Base-by-base conservation (phyloP, 1,140 invertebrate genomes). In the Mizuhopecten yessoensis region DNA sequence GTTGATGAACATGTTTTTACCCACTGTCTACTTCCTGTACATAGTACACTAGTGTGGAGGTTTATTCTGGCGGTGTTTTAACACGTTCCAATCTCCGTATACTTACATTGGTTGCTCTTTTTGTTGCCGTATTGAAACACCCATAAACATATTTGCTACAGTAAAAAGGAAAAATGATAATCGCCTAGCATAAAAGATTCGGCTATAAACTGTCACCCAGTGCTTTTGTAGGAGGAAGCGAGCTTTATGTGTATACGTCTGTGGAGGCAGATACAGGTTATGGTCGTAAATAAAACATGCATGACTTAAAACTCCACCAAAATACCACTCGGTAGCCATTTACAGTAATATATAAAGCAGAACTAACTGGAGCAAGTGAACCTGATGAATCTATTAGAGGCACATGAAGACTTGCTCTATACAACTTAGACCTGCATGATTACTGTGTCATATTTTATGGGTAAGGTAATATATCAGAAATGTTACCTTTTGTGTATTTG, bases 241-340 rank as follows among this genome's bases (percentile, higher is more conserved):
- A 17, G n/a, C 57, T 75, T 75, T 75, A 75, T 75, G 57, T 75
- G 57, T 75, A 29, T 75, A 75, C 29, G 57, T n/a, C 57, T 75
- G 57, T 75, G 57, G 57, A 75, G 57, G 57, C 57, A 75, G 57
- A 23, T 75, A 75, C n/a, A 75, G 57, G 57, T 75, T 75, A 75
- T 75, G 57, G 57, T 75, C 57, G 57, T 75, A 75, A 75, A 75
- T 75, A 75, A 75, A n/a, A 75, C 57, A 75, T 75, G 57, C 57
- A 75, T 75, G 57, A 75, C 57, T 75, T 75, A 75, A n/a, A 75
- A 75, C 57, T 75, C n/a, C n/a, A 75, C 57, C 57, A 75, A 75
- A 75, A 75, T 29, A 75, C n/a, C n/a, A 75, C 57, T 75, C 29
- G n/a, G 57, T 75, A 75, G 57, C 57, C 57, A 75, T 75, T 75